Evolutionary conservation across 1,140 invertebrate genomes (phyloP).

Genomic region (Anastatus disparis): DNA sequence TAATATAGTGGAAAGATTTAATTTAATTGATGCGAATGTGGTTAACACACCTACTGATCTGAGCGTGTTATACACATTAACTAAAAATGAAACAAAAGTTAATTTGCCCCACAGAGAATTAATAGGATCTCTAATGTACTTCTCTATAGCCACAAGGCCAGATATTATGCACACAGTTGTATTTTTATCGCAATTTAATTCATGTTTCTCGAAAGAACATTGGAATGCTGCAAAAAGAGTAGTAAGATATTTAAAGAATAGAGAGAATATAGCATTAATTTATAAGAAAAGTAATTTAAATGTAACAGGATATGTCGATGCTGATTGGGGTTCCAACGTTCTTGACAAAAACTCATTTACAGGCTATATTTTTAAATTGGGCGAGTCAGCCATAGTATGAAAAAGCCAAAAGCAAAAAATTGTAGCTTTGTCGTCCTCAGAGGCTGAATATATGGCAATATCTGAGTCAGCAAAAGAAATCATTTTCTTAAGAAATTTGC

Average conservation of each 20-base stretch:
- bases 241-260: background rate
- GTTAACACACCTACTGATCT: background rate
- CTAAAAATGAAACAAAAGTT: background rate
- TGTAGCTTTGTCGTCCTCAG: too few relatives aligned
- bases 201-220: background rate
- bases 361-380: too few relatives aligned
- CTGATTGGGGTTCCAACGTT: too few relatives aligned
- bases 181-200: background rate
- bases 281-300: too few relatives aligned
- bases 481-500: too few relatives aligned
- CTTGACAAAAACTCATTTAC: too few relatives aligned
- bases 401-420: too few relatives aligned
- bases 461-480: too few relatives aligned
- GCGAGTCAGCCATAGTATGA: too few relatives aligned
- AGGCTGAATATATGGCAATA: too few relatives aligned
- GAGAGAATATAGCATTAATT: background rate
- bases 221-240: background rate
- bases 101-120: conserved; percentile 44
- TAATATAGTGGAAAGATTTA: background rate
- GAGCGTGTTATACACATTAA: background rate
- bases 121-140: conserved; percentile 36
- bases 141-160: background rate
- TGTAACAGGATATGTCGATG: too few relatives aligned
- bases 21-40: background rate
- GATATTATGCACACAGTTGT: background rate